Conservation (phyloP, 1,140 invertebrate genomes). For the Atta cephalotes region DNA sequence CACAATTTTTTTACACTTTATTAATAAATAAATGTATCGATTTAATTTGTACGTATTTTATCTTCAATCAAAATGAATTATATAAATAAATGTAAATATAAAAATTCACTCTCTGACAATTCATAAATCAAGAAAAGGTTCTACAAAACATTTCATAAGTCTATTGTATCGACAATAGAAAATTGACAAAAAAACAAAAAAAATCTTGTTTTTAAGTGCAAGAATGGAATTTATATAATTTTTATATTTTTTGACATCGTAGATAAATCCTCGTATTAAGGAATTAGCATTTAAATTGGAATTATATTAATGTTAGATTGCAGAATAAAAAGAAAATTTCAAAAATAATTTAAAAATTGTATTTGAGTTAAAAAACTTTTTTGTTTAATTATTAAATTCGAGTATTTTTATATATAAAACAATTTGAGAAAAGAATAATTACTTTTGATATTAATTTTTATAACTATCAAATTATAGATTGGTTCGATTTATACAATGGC, state of each 20-base stretch:
- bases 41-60: too few relatives aligned
- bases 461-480: conserved; percentile 7
- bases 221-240: neutral
- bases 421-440: neutral
- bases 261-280: neutral
- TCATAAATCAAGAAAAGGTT: neutral
- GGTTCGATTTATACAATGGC: conserved; percentile 20
- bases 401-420: neutral
- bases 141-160: neutral
- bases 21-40: neutral
- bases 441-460: conserved; percentile 11
- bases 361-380: neutral
- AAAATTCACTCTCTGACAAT: neutral
- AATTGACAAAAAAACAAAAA: neutral
- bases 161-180: neutral
- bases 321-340: neutral
- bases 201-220: neutral
- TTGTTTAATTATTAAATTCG: conserved; percentile 1
- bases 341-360: neutral
- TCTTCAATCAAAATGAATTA: neutral
- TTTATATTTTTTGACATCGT: neutral
- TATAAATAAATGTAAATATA: neutral
- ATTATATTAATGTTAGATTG: neutral
- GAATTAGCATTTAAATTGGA: neutral
- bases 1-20: neutral